Evolutionary conservation across 2,113 vertebrate genomes (phyloP).

Genomic region (Gasterosteus aculeatus): DNA sequence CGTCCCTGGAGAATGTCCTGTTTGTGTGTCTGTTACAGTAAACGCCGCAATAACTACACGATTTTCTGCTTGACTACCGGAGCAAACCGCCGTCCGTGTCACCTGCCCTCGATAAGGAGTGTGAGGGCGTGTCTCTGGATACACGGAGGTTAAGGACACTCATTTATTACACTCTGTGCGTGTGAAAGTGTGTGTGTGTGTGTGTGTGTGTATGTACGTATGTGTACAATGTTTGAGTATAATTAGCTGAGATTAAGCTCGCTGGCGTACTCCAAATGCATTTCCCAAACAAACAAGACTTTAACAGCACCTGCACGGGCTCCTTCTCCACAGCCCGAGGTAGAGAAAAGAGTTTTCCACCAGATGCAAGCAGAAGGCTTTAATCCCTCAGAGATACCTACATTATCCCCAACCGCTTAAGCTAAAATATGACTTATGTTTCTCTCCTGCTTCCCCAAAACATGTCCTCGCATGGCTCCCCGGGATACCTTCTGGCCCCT

Average conservation of each 20-base stretch:
- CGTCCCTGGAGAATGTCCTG: conserved; percentile 57
- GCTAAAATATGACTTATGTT: conserved; percentile 59
- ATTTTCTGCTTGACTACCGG: conserved; percentile 64
- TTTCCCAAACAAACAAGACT: conserved; percentile 52
- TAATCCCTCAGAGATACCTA: conserved; percentile 63
- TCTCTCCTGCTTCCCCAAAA: conserved; percentile 37
- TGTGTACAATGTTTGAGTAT: conserved; percentile 29
- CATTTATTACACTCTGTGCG: conserved; percentile 47
- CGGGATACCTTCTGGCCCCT: conserved; percentile 26
- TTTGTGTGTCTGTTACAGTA: conserved; percentile 18
- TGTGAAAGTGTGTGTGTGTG: conserved; percentile 1
- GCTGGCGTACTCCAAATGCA: conserved; percentile 27
- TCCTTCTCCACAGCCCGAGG: conserved; percentile 28
- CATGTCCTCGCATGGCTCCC: conserved; percentile 46
- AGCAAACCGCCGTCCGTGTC: conserved; percentile 42
- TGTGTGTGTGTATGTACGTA: conserved; percentile 32
- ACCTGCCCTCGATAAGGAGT: conserved; percentile 51
- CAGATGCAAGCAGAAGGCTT: conserved; percentile 51
- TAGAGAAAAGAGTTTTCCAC: conserved; percentile 44
- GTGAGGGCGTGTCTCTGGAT: conserved; percentile 46
- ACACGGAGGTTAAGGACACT: conserved; percentile 61
- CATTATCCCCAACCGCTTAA: conserved; percentile 40
- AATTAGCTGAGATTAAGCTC: conserved; percentile 59
- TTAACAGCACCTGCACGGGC: conserved; percentile 43
- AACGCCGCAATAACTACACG: conserved; percentile 54